Percentiles rank a stretch among this genome's conserved stretches.
These are phyloP conservation scores for Prolemur simus DNA, from an alignment of 2,113 vertebrate species.

Conservation along the genomic window DNA sequence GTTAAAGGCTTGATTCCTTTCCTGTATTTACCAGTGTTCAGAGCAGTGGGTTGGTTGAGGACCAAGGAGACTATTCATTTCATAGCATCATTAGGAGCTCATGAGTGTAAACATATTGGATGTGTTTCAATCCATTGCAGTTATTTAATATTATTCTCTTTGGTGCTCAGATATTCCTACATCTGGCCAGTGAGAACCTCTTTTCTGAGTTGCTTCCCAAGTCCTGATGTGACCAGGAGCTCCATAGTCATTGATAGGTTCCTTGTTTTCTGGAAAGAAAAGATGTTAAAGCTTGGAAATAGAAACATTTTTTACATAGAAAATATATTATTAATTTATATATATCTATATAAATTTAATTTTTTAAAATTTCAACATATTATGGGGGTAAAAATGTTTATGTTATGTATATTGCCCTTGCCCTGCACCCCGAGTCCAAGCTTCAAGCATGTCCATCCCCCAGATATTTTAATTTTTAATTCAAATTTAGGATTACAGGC, in stretches of 20 bases:
- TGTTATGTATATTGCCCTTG: no score
- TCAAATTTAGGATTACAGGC: not conserved
- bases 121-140: not conserved
- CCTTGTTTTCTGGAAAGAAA: constrained; percentile 24
- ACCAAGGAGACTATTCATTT: not conserved
- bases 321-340: not conserved
- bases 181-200: not conserved
- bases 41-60: not conserved
- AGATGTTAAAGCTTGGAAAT: not conserved
- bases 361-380: no score
- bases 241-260: not conserved
- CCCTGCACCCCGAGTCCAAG: no score
- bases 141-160: not conserved
- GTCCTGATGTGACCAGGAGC: not conserved
- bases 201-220: not conserved
- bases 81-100: not conserved
- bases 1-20: not conserved
- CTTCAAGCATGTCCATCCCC: no score
- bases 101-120: not conserved
- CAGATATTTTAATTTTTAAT: not conserved
- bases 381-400: no score
- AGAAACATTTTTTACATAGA: not conserved
- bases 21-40: not conserved
- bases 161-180: not conserved
- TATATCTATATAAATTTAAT: not conserved